Percentiles rank a stretch among this genome's conserved stretches.
phyloP scores from a whole-genome alignment of 2,113 vertebrate genomes.

The Stigmatopora nigra region DNA sequence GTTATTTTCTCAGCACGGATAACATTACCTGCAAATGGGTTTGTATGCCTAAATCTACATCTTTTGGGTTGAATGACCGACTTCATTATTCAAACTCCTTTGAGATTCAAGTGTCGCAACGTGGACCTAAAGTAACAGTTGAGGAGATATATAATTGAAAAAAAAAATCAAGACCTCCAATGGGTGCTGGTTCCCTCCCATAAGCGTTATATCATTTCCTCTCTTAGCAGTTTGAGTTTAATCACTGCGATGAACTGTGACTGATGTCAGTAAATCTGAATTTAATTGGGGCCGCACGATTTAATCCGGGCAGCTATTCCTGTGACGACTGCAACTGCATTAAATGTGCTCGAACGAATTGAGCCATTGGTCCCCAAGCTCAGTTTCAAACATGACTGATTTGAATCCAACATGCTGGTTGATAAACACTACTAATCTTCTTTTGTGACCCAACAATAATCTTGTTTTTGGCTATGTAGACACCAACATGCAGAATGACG shows the following conservation, averaged over 20 bases:
- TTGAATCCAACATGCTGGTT: constrained; percentile 59
- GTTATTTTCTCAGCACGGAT: constrained; percentile 40
- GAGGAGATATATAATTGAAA: constrained; percentile 27
- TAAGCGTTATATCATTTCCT: constrained; percentile 51
- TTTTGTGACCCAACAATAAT: constrained; percentile 61
- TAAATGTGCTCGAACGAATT: constrained; percentile 22
- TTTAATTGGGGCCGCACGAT: constrained; percentile 57
- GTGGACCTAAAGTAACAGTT: constrained; percentile 4
- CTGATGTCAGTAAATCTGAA: constrained; percentile 60
- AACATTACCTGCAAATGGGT: constrained; percentile 37
- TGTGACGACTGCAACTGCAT: constrained; percentile 5
- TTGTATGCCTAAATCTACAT: constrained; percentile 17
- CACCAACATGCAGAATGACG: constrained; percentile 36
- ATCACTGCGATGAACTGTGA: constrained; percentile 60
- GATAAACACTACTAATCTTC: constrained; percentile 65
- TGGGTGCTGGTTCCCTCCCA: constrained; percentile 40
- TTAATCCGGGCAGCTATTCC: constrained; percentile 44
- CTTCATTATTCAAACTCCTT: constrained; percentile 7
- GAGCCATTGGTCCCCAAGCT: constrained; percentile 16
- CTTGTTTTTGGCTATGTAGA: constrained; percentile 54
- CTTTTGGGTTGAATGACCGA: constrained; percentile 1
- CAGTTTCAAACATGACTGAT: constrained; percentile 33
- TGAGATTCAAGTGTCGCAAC: background rate
- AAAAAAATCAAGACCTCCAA: constrained; percentile 37
- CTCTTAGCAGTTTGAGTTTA: constrained; percentile 57